Evolutionary conservation across 2,888 invertebrate genomes (phyloP).

Genomic region (Lithosia quadra): DNA sequence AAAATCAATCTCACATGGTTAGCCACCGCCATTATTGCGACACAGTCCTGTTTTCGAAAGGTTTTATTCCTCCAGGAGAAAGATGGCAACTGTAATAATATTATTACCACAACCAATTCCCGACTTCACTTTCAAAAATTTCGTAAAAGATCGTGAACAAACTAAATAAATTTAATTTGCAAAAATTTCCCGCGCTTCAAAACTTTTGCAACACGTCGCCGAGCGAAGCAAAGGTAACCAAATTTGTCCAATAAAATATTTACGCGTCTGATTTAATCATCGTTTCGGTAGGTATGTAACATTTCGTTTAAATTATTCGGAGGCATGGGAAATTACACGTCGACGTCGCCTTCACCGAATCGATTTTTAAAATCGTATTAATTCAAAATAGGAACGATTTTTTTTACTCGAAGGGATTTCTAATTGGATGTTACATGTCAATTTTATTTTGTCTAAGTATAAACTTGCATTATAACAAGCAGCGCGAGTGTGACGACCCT

Average conservation of each 20-base stretch:
- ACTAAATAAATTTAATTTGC: background rate
- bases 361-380: background rate
- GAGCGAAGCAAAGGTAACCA: slow-evolving; percentile 10
- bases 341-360: background rate
- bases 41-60: too few relatives aligned
- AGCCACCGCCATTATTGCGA: too few relatives aligned
- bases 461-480: too few relatives aligned
- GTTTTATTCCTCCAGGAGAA: too few relatives aligned
- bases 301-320: slow-evolving; percentile 42
- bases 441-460: background rate
- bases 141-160: background rate
- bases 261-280: slow-evolving; percentile 44
- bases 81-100: too few relatives aligned
- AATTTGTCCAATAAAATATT: slow-evolving; percentile 41
- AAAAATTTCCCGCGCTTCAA: background rate
- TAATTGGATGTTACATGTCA: background rate
- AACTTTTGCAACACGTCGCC: slow-evolving; percentile 6
- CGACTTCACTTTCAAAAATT: background rate
- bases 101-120: background rate
- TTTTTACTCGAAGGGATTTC: background rate
- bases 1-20: too few relatives aligned
- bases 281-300: slow-evolving; percentile 23
- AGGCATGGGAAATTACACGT: slow-evolving; percentile 15
- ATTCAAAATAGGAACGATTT: background rate
- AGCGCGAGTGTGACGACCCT: too few relatives aligned